Percentiles rank a stretch among this genome's conserved stretches.
Evolutionary conservation across 2,113 vertebrate genomes (phyloP).

Genomic region (Phrynosoma blainvillii): DNA sequence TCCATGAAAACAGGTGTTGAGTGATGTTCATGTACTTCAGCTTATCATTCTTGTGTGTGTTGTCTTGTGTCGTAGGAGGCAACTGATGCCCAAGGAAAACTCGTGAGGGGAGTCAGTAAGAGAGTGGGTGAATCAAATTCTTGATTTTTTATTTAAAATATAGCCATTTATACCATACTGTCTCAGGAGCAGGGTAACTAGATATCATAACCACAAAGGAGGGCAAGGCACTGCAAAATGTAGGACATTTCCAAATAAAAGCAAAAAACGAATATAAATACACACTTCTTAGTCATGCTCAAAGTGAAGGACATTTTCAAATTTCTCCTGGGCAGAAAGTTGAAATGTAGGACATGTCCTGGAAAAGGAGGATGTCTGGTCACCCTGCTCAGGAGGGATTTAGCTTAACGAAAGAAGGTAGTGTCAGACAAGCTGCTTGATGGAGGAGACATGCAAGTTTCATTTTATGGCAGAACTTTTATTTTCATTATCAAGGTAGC

Average conservation of each 20-base stretch:
- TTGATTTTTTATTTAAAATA: background rate
- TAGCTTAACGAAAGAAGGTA: background rate
- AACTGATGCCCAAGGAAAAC: background rate
- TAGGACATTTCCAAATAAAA: too few relatives aligned
- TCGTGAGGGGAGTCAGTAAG: background rate
- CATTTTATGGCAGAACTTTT: background rate
- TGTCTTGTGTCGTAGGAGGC: background rate
- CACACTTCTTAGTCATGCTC: too few relatives aligned
- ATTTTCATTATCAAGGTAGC: background rate
- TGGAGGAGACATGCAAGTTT: background rate
- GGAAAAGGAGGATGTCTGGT: too few relatives aligned
- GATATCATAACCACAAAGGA: too few relatives aligned
- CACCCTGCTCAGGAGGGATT: too few relatives aligned
- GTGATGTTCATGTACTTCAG: background rate
- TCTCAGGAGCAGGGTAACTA: background rate
- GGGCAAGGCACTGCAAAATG: too few relatives aligned
- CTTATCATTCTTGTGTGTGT: background rate
- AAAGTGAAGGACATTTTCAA: too few relatives aligned
- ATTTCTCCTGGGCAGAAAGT: too few relatives aligned
- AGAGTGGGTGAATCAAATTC: background rate
- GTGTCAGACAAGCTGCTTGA: background rate
- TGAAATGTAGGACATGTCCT: too few relatives aligned
- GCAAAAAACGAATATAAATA: too few relatives aligned
- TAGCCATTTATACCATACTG: background rate
- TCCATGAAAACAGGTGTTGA: background rate